Evolutionary conservation across 2,888 invertebrate genomes (phyloP).

Genomic region (Embidobia sp.): DNA sequence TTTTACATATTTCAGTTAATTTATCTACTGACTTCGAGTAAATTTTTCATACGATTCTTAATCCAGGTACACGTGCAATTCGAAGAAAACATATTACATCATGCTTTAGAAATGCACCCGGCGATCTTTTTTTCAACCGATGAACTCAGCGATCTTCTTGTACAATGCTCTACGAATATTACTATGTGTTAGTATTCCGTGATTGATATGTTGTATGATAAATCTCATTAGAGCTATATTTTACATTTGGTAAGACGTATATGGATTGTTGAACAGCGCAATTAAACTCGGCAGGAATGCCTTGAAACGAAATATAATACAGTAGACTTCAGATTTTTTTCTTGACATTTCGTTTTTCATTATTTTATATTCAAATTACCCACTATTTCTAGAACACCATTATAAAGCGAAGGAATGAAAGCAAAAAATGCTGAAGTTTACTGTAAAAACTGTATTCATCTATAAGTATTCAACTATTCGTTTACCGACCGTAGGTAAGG

Average conservation of each 20-base stretch:
- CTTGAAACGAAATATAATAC: background rate
- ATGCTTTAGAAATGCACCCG: conserved; percentile 7
- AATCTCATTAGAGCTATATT: conserved; percentile 27
- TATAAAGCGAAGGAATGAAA: too few species aligned
- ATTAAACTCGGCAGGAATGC: conserved; percentile 3
- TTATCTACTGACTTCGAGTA: conserved; percentile 7
- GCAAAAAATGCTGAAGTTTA: too few species aligned
- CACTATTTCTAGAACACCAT: too few species aligned
- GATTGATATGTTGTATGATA: conserved; percentile 49
- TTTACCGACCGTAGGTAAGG: too few species aligned
- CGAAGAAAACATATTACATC: background rate
- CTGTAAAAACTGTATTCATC: too few species aligned
- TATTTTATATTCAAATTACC: too few species aligned
- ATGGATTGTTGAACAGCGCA: conserved; percentile 17
- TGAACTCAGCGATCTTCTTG: conserved; percentile 6
- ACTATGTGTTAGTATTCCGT: conserved; percentile 44
- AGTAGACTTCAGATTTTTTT: too few species aligned
- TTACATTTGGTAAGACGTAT: conserved; percentile 11
- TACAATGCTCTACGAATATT: conserved; percentile 26
- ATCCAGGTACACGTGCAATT: conserved; percentile 1
- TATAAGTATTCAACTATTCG: too few species aligned
- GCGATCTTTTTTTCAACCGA: conserved; percentile 5
- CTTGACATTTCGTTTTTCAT: too few species aligned
- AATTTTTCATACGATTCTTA: background rate
- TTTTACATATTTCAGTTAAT: background rate